A percentile compares a stretch with the other conserved stretches of the same genome.
phyloP scores from a whole-genome alignment of 2,113 vertebrate genomes.

The Scalopus aquaticus region DNA sequence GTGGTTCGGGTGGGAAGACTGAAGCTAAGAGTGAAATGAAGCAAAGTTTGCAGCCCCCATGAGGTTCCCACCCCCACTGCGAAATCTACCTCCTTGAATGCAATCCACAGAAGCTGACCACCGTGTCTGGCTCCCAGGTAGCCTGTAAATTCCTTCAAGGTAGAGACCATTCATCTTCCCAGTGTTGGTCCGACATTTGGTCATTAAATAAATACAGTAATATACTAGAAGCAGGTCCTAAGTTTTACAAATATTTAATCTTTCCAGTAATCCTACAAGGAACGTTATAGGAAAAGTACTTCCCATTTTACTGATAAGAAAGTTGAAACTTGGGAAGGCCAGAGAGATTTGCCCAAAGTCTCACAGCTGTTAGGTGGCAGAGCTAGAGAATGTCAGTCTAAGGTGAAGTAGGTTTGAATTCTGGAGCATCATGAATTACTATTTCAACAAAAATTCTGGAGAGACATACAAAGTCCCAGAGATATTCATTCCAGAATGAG shows the following conservation, averaged over 20 bases:
- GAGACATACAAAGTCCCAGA: background rate
- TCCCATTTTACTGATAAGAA: background rate
- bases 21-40: background rate
- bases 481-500: background rate
- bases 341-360: background rate
- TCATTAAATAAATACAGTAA: background rate
- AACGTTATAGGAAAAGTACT: background rate
- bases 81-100: background rate
- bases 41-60: too few species aligned
- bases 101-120: background rate
- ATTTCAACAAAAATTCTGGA: background rate
- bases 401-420: background rate
- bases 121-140: background rate
- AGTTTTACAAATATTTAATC: background rate
- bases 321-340: background rate
- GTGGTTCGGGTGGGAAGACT: too few species aligned
- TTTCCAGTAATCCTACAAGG: background rate
- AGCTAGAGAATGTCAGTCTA: background rate
- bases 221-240: background rate
- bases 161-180: background rate
- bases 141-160: background rate
- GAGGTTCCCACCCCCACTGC: background rate
- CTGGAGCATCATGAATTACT: background rate
- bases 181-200: background rate
- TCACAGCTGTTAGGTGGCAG: background rate